These are phyloP conservation scores for Orchestes rusci DNA, from an alignment of 2,888 invertebrate genomes.

Conservation along the genomic window DNA sequence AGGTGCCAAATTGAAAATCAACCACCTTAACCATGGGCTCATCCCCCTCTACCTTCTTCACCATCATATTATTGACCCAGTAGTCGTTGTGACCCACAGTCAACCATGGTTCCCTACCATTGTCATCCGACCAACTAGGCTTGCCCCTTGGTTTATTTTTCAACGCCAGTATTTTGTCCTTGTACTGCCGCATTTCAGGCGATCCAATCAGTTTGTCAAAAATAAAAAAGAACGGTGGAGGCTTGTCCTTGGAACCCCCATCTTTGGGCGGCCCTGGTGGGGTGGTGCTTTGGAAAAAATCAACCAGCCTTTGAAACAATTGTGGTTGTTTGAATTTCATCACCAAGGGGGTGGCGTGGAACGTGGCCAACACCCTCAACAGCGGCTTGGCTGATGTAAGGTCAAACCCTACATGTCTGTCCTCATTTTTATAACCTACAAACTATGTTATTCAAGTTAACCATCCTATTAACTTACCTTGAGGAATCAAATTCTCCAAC, in stretches of 20 bases:
- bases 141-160: conserved; percentile 1
- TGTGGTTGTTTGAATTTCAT: conserved; percentile 16
- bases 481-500: conserved; percentile 22
- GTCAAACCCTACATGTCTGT: conserved; percentile 18
- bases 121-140: neutral
- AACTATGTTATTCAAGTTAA: too few relatives aligned
- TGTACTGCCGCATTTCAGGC: too few relatives aligned
- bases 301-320: conserved; percentile 1
- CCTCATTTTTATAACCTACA: conserved; percentile 16
- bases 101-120: conserved; percentile 8
- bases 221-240: too few relatives aligned
- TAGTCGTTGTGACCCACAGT: conserved; percentile 13
- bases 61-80: conserved; percentile 19
- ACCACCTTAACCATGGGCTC: conserved; percentile 13
- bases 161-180: neutral
- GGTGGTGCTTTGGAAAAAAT: conserved; percentile 3
- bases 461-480: too few relatives aligned
- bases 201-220: too few relatives aligned
- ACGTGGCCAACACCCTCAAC: conserved; percentile 12
- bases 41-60: neutral
- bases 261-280: conserved; percentile 1
- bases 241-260: too few relatives aligned
- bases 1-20: conserved; percentile 14
- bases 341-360: conserved; percentile 18
- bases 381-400: conserved; percentile 14